Base-by-base conservation (phyloP, 1,140 invertebrate species). In the Euborellia annulipes region DNA sequence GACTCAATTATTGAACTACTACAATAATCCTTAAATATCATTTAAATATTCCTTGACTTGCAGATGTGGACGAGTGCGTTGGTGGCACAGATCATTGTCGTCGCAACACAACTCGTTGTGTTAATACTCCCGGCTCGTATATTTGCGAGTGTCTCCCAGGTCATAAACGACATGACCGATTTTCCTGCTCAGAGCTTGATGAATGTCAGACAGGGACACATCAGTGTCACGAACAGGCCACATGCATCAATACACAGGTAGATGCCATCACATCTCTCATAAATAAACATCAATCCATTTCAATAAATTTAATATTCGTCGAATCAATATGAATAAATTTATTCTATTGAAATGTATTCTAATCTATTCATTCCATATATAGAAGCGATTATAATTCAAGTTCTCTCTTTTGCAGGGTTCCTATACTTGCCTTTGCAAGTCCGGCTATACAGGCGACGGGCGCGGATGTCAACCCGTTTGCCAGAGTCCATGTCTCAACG, bases 401-500 rank as follows among this genome's bases (percentile, higher is more conserved):
- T 27, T 27, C 23, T 27, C 11, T 27, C 11, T 27, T 6, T 27
- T 27, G 4, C 23, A 27, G 46, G 90, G 89, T 34, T 82, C 79
- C 48, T 92, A 86, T 64, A 73, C 74, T 40, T 95, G 90, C 62
- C 64, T 73, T 7, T 95, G 90, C 66, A 68, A 73, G 19, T 65
- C 74, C 8, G 89, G 89, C 4, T 94, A 85, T 65, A 65, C 68
- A 21, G 88, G 89, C 37, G 78, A 92, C 61, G 89, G 89, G 44
- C 77, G 77, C 60, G 66, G 68, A 16, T 91, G 86, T 62, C 70
- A 73, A 65, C 83, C 86, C 32, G 69, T 82, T 20, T 91, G 87
- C 60, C 75, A 73, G 47, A 74, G 76, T 40, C 74, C 72, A 0
- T 92, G 88, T 61, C 67, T 84, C 49, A 90, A 92, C 64, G 85